Base-by-base conservation (phyloP, 2,797 vertebrate species). In the Eulemur rubriventer region DNA sequence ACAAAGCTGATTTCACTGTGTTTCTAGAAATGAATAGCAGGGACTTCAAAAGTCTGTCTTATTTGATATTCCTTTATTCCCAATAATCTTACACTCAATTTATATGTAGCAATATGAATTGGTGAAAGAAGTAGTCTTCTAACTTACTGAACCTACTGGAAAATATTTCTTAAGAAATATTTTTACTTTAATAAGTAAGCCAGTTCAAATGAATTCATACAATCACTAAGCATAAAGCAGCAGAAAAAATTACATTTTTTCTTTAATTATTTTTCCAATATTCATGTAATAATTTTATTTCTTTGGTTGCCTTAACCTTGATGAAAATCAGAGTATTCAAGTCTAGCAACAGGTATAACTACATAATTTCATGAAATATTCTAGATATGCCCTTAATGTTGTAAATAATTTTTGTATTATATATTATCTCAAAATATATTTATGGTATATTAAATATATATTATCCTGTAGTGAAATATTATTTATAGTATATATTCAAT, bases 21-120 rank as follows among this genome's bases (percentile, higher is more conserved):
- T 67, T 93, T 82, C 61, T 16, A 35, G 28, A 90, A 89, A 70
- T 69, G 63, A 86, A 50, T 59, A 63, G 2, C 5, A 67, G n/a
- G 5, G 12, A 84, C 24, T 4, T 35, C 2, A 48, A 78, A 91
- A 85, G 6, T 38, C 43, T 41, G 9, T 43, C 13, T 72, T 79
- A 43, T 72, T 1, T 79, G 28, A 35, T 1, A 63, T 43, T 22
- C 5, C 20, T 70, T 69, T 43, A 63, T 28, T 41, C 78, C 22
- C 7, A 85, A 67, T 24, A 69, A 50, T 79, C 8, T 46, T 69
- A 48, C 7, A 12, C 7, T 67, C 3, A 38, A 50, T n/a, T 81
- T 73, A 26, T 80, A 28, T 72, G 3, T 26, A 80, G 9, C 30
- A 52, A n/a, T n/a, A 16, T 63, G 18, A 73, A 63, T 65, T 82